Percentiles rank a stretch among this genome's conserved stretches.
Conservation (phyloP, 2,888 invertebrate species). For the Drosophila pseudotalamancana region DNA sequence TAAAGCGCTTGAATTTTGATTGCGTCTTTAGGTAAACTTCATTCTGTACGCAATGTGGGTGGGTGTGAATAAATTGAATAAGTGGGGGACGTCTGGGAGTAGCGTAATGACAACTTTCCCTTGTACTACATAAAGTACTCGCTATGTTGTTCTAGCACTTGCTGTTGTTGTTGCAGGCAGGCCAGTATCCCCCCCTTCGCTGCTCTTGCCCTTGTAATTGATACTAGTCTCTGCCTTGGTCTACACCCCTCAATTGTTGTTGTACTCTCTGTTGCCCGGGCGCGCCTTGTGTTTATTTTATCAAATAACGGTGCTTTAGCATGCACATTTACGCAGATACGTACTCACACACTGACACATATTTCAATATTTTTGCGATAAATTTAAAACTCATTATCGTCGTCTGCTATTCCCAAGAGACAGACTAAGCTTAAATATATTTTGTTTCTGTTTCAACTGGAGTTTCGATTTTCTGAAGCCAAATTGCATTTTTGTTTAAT, state of each 20-base stretch:
- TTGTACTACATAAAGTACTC: constrained; percentile 34
- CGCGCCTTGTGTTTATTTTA: constrained; percentile 42
- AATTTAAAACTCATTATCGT: constrained; percentile 13
- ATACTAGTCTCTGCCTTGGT: constrained; percentile 20
- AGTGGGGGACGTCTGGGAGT: background rate
- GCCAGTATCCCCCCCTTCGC: background rate
- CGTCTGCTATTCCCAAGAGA: constrained; percentile 1
- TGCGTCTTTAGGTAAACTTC: constrained; percentile 18
- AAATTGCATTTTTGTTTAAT: constrained; percentile 23
- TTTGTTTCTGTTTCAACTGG: constrained; percentile 24
- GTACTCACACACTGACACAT: background rate
- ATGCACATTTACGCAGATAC: constrained; percentile 12
- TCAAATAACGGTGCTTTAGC: constrained; percentile 37
- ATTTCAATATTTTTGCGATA: constrained; percentile 5
- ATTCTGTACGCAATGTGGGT: constrained; percentile 1
- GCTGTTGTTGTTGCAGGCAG: constrained; percentile 26
- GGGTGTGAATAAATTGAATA: background rate
- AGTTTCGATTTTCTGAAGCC: constrained; percentile 4
- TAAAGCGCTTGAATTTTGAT: constrained; percentile 24
- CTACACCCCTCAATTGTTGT: constrained; percentile 40
- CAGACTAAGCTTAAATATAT: background rate
- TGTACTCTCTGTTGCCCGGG: constrained; percentile 12
- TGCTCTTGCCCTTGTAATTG: constrained; percentile 22
- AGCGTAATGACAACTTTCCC: constrained; percentile 51
- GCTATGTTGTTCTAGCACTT: constrained; percentile 4